Percentiles rank a stretch among this genome's conserved stretches.
Evolutionary conservation across 2,888 invertebrate species (phyloP).

Genomic region (Portevinia maculata): DNA sequence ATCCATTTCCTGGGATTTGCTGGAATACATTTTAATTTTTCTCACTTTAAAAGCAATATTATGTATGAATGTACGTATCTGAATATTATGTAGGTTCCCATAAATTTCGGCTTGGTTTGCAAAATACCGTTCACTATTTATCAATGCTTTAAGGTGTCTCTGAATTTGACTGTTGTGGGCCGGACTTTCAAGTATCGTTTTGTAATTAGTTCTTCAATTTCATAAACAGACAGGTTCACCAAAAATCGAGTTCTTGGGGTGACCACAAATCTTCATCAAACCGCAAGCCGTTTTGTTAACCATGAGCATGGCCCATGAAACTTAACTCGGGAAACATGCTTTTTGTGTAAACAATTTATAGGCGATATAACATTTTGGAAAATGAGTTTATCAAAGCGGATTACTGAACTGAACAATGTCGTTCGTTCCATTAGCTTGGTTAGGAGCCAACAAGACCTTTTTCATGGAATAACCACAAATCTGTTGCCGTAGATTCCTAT

Average conservation of each 20-base stretch:
- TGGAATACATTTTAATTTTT: conserved; percentile 63
- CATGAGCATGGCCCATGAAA: conserved; percentile 5
- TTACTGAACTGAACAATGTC: conserved; percentile 56
- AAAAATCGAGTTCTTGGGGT: conserved; percentile 26
- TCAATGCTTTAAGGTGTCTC: conserved; percentile 15
- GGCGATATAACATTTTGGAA: conserved; percentile 44
- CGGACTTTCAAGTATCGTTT: conserved; percentile 6
- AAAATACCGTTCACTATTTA: conserved; percentile 21
- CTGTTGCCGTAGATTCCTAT: conserved; percentile 44
- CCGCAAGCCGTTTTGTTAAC: conserved; percentile 21
- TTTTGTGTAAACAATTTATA: conserved; percentile 37
- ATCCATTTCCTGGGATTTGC: conserved; percentile 64
- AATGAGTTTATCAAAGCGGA: conserved; percentile 58
- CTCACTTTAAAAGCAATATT: conserved; percentile 34
- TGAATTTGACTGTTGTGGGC: neutral
- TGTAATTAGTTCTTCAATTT: conserved; percentile 34
- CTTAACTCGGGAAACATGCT: conserved; percentile 9
- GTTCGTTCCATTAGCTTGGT: conserved; percentile 26
- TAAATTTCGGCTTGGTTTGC: conserved; percentile 23
- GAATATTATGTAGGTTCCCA: neutral
- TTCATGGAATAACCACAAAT: conserved; percentile 53
- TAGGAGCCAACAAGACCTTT: conserved; percentile 42
- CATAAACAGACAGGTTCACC: conserved; percentile 20
- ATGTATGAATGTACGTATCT: neutral
- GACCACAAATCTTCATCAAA: conserved; percentile 51